phyloP scores from a whole-genome alignment of 2,888 invertebrate species.

The Cataglyphis cursor region DNA sequence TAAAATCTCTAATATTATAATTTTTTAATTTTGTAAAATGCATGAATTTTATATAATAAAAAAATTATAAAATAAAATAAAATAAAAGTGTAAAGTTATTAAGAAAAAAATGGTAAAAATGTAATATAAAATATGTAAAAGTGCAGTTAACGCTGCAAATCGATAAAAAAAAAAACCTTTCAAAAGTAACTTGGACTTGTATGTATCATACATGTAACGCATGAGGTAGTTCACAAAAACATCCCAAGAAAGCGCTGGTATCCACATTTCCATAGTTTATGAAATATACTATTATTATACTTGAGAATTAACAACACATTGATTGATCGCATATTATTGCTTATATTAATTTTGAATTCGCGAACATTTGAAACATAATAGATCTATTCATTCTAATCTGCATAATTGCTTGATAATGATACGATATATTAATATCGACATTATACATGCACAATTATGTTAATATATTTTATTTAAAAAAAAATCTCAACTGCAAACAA shows the following conservation, averaged over 20 bases:
- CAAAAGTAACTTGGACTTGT: background rate
- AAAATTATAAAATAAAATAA: background rate
- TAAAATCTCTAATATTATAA: too few relatives aligned
- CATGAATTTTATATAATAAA: background rate
- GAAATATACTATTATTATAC: background rate
- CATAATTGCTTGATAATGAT: background rate
- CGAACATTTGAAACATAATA: background rate
- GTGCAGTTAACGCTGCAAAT: background rate
- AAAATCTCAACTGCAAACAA: background rate
- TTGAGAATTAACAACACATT: background rate
- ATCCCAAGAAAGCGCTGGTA: slow-evolving; percentile 11
- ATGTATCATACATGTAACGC: slow-evolving; percentile 1
- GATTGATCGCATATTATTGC: background rate
- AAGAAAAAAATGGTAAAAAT: background rate
- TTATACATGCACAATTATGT: background rate
- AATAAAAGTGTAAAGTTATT: background rate
- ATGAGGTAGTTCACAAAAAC: background rate
- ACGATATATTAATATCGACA: background rate
- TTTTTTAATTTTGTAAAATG: too few relatives aligned
- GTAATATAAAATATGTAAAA: background rate
- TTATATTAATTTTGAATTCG: slow-evolving; percentile 1
- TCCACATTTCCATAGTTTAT: slow-evolving; percentile 14
- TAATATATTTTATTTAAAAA: background rate
- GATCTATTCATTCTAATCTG: background rate
- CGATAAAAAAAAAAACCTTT: background rate